Conservation (phyloP, 2,888 invertebrate species). For the Myopa testacea region DNA sequence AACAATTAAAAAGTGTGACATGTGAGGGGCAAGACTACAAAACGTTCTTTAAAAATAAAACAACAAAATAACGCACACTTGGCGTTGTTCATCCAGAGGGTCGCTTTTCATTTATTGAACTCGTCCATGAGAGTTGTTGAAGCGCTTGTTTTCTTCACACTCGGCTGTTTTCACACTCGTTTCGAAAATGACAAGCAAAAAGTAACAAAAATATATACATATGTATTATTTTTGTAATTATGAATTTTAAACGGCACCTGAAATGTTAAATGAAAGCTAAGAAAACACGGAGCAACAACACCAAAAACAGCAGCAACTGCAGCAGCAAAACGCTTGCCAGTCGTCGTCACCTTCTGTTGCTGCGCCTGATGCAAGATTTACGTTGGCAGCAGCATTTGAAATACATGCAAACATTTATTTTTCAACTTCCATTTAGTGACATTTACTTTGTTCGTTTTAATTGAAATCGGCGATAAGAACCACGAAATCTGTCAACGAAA, state of each 20-base stretch:
- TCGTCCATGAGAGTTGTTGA: neutral
- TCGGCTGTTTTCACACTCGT: neutral
- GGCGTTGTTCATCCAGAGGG: neutral
- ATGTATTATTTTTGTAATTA: neutral
- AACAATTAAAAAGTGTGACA: slow-evolving; percentile 22
- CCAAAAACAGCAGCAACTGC: too few species aligned
- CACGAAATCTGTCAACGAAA: neutral
- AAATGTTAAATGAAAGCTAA: too few species aligned
- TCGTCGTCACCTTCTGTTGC: too few species aligned
- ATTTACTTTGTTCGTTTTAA: neutral
- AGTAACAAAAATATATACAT: neutral
- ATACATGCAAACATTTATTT: too few species aligned
- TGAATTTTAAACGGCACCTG: neutral
- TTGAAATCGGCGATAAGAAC: slow-evolving; percentile 4
- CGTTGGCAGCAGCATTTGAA: too few species aligned
- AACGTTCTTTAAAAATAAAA: neutral
- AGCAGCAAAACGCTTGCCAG: too few species aligned
- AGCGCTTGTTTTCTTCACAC: neutral
- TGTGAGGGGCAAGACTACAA: neutral
- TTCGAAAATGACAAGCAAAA: neutral
- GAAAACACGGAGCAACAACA: too few species aligned
- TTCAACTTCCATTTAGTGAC: neutral
- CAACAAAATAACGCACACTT: neutral
- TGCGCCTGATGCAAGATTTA: too few species aligned
- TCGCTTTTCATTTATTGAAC: neutral